A percentile compares a stretch with the other conserved stretches of the same genome.
phyloP scores from a whole-genome alignment of 2,797 vertebrate species.

The Enteromius trimaculatus region DNA sequence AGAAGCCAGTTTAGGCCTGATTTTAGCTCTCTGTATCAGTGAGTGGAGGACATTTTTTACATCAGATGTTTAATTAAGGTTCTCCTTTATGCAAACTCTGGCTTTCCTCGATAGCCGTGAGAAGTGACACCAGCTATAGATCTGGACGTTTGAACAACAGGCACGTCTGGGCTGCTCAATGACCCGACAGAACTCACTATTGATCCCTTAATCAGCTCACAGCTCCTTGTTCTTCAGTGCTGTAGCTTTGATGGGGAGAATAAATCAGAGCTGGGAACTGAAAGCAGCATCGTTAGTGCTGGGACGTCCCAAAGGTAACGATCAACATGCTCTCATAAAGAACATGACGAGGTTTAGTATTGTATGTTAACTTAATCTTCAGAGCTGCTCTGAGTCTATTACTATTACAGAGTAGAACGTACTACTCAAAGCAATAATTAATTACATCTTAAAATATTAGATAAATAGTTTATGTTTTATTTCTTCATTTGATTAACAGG shows the following conservation, averaged over 20 bases:
- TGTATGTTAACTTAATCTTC: neutral
- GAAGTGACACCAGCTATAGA: slow-evolving; percentile 25
- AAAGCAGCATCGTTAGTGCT: slow-evolving; percentile 34
- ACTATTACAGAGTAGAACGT: neutral
- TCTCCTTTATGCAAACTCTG: neutral
- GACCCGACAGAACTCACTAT: slow-evolving; percentile 50
- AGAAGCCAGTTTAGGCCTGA: neutral
- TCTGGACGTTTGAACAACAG: slow-evolving; percentile 37
- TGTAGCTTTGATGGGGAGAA: slow-evolving; percentile 43
- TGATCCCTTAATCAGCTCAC: slow-evolving; percentile 53
- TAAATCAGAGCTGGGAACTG: slow-evolving; percentile 23
- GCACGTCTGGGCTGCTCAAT: slow-evolving; percentile 15
- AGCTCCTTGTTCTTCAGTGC: slow-evolving; percentile 22
- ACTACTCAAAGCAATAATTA: neutral
- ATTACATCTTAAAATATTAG: too few relatives aligned
- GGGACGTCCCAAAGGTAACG: neutral
- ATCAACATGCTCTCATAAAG: neutral
- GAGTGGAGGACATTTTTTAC: neutral
- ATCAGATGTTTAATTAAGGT: neutral
- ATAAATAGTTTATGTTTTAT: too few relatives aligned
- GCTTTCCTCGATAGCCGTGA: neutral
- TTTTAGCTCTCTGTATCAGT: neutral
- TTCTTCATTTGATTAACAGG: too few relatives aligned
- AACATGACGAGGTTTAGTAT: neutral
- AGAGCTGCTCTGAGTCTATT: neutral